A percentile compares a stretch with the other conserved stretches of the same genome.
Conservation (phyloP, 2,113 vertebrate species). For the Cyprinodon variegatus region DNA sequence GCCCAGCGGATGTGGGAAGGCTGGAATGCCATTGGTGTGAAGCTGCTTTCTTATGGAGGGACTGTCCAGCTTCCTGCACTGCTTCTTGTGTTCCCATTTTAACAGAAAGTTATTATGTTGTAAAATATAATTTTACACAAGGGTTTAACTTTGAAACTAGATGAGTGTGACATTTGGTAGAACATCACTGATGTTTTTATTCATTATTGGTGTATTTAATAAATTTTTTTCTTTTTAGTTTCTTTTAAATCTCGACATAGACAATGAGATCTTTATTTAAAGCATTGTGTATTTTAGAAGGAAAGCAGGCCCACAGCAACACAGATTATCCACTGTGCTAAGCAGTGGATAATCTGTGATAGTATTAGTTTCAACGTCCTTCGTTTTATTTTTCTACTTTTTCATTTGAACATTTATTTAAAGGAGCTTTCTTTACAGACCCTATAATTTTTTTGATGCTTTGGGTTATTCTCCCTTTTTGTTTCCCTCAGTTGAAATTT, state of each 20-base stretch:
- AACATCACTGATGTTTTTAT: neutral
- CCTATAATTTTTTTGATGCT: too few species aligned
- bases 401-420: too few species aligned
- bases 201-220: neutral
- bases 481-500: too few species aligned
- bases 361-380: neutral
- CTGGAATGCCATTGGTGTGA: conserved; percentile 54
- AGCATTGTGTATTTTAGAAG: neutral
- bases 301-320: neutral
- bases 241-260: neutral
- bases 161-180: neutral
- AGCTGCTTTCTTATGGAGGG: conserved; percentile 40
- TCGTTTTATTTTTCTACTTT: too few species aligned
- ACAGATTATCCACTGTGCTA: neutral
- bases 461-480: too few species aligned
- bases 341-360: neutral
- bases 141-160: neutral
- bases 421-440: too few species aligned
- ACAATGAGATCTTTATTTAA: neutral
- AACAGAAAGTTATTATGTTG: conserved; percentile 6
- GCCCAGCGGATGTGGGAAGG: conserved; percentile 27
- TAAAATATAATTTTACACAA: neutral
- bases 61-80: conserved; percentile 40
- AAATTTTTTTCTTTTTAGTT: too few species aligned
- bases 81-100: conserved; percentile 12